Base-by-base conservation (phyloP, 2,797 vertebrate species). In the Tenualosa thibaudeaui region DNA sequence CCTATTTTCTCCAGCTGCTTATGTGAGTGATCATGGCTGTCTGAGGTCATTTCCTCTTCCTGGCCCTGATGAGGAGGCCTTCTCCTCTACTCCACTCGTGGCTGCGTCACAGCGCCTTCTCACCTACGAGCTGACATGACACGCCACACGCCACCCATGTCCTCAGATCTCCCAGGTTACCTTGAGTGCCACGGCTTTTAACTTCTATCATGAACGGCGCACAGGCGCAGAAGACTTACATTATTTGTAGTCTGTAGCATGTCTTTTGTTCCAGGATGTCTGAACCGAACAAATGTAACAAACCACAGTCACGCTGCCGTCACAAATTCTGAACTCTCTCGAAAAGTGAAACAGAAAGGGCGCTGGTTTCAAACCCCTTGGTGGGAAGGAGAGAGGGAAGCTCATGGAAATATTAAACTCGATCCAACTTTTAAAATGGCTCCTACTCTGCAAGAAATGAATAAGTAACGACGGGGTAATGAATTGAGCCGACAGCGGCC, bases 1-100 rank as follows among this genome's bases (percentile, higher is more conserved):
- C 84, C 24, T 81, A 56, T 19, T 85, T 81, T 86, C 81, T 31
- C 81, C 81, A 71, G 86, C 82, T 83, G 51, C 58, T 82, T 84
- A 82, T 83, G 82, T 65, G 85, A 88, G 84, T 62, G 83, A 87
- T 62, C 83, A 26, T n/a, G 71, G 58, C 82, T 83, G 75, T 87
- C 84, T 84, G 68, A 81, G 84, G 84, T 81, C 71, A 87, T 84
- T 86, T 81, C 22, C 51, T 85, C 83, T 83, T 81, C 12, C 65
- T 81, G 65, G 43, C 19, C 53, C 68, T 84, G 81, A 86, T 86
- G 60, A 85, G 88, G 82, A 82, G 85, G 84, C 53, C 81, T 5
- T 87, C 60, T 84, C 81, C 49, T 58, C 50, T 71, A 24, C 68
- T 82, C 87, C 83, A 75, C 54, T 56, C 3, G 19, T 54, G 82